Evolutionary conservation across 2,113 vertebrate genomes (phyloP).

Genomic region (Patagioenas fasciata): DNA sequence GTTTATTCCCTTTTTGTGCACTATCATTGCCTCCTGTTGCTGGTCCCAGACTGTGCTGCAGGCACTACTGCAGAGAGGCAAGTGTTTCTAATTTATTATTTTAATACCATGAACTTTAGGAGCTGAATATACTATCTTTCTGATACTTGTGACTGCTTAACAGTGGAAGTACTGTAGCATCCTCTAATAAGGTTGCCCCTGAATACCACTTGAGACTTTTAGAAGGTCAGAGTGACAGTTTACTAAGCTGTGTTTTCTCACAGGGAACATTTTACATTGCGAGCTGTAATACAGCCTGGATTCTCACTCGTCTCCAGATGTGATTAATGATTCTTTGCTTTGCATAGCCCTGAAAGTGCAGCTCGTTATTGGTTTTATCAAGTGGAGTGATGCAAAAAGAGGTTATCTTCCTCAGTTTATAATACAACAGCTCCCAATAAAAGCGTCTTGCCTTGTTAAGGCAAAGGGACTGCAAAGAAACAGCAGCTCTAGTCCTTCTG

Average conservation of each 20-base stretch:
- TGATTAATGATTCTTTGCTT: neutral
- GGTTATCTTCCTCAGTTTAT: neutral
- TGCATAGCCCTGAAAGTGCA: neutral
- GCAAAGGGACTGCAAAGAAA: neutral
- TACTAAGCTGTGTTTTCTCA: neutral
- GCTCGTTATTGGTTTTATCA: neutral
- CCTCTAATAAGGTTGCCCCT: neutral
- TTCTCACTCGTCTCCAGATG: neutral
- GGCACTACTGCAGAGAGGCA: slow-evolving; percentile 1
- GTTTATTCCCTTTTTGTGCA: neutral
- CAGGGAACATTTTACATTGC: neutral
- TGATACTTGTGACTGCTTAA: neutral
- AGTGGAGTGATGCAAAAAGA: neutral
- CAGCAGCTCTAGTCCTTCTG: neutral
- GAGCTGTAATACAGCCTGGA: neutral
- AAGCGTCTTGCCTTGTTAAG: neutral
- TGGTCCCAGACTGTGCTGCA: slow-evolving; percentile 9
- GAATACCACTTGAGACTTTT: slow-evolving; percentile 2
- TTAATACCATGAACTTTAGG: slow-evolving; percentile 9
- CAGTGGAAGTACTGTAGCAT: neutral
- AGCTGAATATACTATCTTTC: neutral
- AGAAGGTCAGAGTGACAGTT: neutral
- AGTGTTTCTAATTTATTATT: slow-evolving; percentile 26
- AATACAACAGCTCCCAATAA: neutral
- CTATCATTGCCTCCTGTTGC: slow-evolving; percentile 4